Percentiles rank a stretch among this genome's conserved stretches.
Conservation (phyloP, 2,888 invertebrate genomes). For the Palloptera scutellata region DNA sequence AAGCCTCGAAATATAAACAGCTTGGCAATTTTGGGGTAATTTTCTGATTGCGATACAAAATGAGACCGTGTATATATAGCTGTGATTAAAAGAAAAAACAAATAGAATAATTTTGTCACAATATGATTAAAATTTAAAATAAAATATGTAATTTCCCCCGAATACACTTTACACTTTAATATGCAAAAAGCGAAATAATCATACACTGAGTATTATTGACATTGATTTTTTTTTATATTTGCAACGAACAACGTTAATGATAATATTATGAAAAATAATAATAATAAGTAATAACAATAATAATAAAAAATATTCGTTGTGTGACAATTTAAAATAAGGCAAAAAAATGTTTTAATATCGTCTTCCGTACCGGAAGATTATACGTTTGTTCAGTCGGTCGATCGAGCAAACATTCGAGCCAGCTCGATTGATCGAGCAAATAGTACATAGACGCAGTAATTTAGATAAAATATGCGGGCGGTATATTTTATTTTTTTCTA, state of each 20-base stretch:
- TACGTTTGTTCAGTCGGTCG: not conserved
- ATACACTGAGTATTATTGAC: conserved; percentile 43
- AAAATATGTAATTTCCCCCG: not conserved
- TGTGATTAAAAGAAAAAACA: no score
- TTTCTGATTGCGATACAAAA: no score
- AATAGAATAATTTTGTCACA: no score
- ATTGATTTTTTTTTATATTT: conserved; percentile 40
- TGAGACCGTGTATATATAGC: no score
- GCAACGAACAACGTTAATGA: no score
- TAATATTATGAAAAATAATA: no score
- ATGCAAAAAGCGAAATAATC: conserved; percentile 42
- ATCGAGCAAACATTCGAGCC: not conserved
- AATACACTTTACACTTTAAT: conserved; percentile 40
- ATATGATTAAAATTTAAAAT: no score
- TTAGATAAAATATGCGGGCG: not conserved
- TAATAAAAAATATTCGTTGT: conserved; percentile 26
- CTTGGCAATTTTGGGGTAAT: no score
- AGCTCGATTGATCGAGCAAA: conserved; percentile 11
- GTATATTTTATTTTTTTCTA: not conserved
- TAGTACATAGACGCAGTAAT: not conserved
- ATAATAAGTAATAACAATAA: conserved; percentile 1
- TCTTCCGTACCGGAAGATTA: conserved; percentile 55
- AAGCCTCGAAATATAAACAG: no score
- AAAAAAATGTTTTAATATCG: conserved; percentile 33
- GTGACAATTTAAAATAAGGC: conserved; percentile 42